Percentiles rank a stretch among this genome's conserved stretches.
phyloP scores from a whole-genome alignment of 2,797 vertebrate species.

The Buceros bicornis region DNA sequence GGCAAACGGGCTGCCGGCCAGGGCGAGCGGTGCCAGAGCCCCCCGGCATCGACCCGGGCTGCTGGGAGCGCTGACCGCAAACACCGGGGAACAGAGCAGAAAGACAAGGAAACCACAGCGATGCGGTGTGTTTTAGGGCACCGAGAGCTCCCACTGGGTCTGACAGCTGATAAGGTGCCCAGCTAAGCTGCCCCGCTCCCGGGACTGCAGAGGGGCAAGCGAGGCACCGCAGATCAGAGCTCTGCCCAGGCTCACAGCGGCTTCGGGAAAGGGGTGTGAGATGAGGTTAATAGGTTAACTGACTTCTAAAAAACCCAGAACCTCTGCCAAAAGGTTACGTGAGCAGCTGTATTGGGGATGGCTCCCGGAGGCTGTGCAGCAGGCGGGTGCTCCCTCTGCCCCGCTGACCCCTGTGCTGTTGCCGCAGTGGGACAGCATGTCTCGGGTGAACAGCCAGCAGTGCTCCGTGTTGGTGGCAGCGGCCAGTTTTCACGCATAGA shows the following conservation, averaged over 20 bases:
- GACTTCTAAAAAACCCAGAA: neutral
- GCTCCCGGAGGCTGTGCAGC: neutral
- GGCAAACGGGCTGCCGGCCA: neutral
- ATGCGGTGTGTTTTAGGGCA: rapidly evolving
- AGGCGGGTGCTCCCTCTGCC: neutral
- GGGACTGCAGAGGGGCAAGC: neutral
- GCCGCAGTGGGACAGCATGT: rapidly evolving
- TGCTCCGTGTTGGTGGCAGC: rapidly evolving
- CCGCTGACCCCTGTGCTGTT: neutral
- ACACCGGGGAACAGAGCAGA: neutral
- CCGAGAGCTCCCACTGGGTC: no score
- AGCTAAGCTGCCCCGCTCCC: no score
- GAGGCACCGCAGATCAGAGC: rapidly evolving
- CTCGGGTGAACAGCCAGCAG: neutral
- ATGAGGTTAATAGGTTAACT: neutral
- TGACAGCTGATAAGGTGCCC: neutral
- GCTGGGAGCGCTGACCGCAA: neutral
- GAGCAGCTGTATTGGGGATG: neutral
- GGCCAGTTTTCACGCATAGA: neutral
- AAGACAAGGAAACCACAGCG: rapidly evolving
- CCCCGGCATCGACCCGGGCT: neutral
- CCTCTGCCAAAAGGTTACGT: rapidly evolving
- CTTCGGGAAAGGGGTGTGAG: neutral
- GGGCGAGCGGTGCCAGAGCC: neutral
- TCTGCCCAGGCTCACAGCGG: neutral